Evolutionary conservation across 1,140 invertebrate genomes (phyloP).

Genomic region (Rhyacophila brunnea): DNA sequence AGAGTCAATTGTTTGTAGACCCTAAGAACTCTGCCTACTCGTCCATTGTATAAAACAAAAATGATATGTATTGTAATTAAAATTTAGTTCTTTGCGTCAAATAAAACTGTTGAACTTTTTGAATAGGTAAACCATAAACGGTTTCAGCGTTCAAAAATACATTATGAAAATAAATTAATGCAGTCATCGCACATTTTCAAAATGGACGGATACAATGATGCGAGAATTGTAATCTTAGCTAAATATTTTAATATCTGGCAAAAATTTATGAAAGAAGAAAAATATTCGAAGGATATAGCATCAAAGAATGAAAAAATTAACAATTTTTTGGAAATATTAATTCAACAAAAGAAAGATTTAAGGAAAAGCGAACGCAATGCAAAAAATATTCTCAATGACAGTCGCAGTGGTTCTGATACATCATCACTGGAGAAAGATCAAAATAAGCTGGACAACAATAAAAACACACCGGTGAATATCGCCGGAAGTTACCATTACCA

Average conservation of each 20-base stretch:
- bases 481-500: constrained; percentile 15
- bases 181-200: no score
- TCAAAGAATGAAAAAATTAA: constrained; percentile 40
- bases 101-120: no score
- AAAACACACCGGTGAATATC: background rate
- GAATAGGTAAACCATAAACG: no score
- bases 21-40: no score
- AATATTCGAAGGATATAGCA: constrained; percentile 38
- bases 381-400: background rate
- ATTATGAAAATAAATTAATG: no score
- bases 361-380: constrained; percentile 7
- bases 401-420: background rate
- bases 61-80: no score
- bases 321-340: constrained; percentile 44
- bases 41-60: no score
- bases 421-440: constrained; percentile 1
- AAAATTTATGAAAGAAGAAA: constrained; percentile 42
- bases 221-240: constrained; percentile 32
- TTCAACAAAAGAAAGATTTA: constrained; percentile 40
- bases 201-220: constrained; percentile 16
- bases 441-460: background rate
- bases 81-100: no score
- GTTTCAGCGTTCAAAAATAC: no score
- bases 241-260: constrained; percentile 47
- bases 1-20: no score